Conservation (phyloP, 2,888 invertebrate species). For the Tinea trinotella region DNA sequence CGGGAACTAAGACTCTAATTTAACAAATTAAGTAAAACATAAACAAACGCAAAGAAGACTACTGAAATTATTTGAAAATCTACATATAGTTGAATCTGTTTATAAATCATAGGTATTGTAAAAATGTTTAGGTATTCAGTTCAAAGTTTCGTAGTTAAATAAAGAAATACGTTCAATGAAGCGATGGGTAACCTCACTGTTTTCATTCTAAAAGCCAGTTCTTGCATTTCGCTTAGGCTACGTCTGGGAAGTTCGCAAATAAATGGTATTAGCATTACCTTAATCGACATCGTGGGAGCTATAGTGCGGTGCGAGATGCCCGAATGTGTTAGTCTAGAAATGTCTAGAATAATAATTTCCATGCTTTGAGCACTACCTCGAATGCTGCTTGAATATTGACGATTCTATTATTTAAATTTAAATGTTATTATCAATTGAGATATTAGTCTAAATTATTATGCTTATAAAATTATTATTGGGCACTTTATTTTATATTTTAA, state of each 20-base stretch:
- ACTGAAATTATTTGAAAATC: no score
- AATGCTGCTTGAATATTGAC: conserved; percentile 41
- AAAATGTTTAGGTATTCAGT: no score
- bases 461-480: no score
- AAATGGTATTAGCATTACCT: conserved; percentile 60
- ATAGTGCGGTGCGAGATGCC: conserved; percentile 30
- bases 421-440: conserved; percentile 9
- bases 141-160: not conserved
- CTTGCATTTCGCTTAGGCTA: not conserved
- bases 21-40: no score
- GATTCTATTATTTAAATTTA: conserved; percentile 54
- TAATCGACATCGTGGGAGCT: conserved; percentile 58
- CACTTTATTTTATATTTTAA: no score
- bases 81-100: no score
- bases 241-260: conserved; percentile 55
- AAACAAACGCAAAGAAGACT: no score
- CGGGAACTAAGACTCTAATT: no score
- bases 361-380: conserved; percentile 43
- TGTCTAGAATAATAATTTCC: conserved; percentile 44
- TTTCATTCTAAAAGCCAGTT: not conserved
- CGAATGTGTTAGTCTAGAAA: conserved; percentile 25
- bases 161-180: conserved; percentile 1
- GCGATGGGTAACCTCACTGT: not conserved
- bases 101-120: no score
- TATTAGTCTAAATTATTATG: no score